Base-by-base conservation (phyloP, 2,797 vertebrate genomes). In the Sebastes matsubarae region DNA sequence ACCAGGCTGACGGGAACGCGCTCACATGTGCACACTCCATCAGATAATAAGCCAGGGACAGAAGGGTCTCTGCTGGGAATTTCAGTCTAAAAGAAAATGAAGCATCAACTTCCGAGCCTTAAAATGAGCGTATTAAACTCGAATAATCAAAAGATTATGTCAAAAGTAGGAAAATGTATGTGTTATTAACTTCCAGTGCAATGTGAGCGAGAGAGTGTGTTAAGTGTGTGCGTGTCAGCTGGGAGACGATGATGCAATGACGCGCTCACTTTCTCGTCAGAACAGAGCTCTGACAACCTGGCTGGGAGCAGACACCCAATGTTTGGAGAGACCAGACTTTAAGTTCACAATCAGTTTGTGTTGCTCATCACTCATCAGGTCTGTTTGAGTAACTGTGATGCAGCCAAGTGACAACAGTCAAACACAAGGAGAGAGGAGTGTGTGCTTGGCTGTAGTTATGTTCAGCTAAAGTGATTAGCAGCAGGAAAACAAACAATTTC, bases 1-100 rank as follows among this genome's bases (percentile, higher is more conserved):
- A 94, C 82, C 68, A 64, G 14, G 46, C 80, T 65, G 71, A n/a
- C 42, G 3, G 46, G 30, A 76, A 27, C 20, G 4, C 7, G n/a
- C 65, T 77, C 79, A 82, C 36, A 85, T 68, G 54, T 24, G 72
- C 71, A 64, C 75, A 70, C 77, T 59, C 22, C n/a, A 4, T 27
- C 50, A 85, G 77, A 83, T 54, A 85, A 73, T 75, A 61, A 77
- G 29, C n/a, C 1, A 10, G 54, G 60, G 55, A 73, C 46, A 16
- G 10, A 71, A 14, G 8, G 13, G 29, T 30, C 50, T 70, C 68
- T 42, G 54, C 24, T 66, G 55, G 65, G 57, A 71, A 61, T 80
- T 72, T n/a, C 20, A 20, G 29, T 52, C 25, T 20, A 55, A 32
- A 80, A 82, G 52, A 52, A 76, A 75, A 52, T 61, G 2, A 73